Percentiles rank a stretch among this genome's conserved stretches.
Evolutionary conservation across 1,140 invertebrate genomes (phyloP).

Genomic region (Diorhabda sublineata): DNA sequence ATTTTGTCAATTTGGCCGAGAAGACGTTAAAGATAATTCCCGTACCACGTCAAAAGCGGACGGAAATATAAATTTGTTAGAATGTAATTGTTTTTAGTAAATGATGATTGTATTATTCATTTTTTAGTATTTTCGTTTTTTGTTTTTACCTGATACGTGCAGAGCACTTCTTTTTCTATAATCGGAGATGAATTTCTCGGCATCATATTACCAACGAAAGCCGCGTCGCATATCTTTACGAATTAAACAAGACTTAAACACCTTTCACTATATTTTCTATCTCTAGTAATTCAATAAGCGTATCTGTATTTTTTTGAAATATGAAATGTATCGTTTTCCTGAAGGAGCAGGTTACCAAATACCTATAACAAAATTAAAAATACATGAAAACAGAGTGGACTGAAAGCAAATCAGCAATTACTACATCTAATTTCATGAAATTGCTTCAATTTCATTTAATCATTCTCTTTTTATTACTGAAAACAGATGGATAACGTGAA

Average conservation of each 20-base stretch:
- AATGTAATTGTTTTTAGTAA: not conserved
- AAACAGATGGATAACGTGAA: too few relatives aligned
- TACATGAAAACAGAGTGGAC: not conserved
- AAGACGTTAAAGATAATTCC: too few relatives aligned
- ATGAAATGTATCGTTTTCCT: not conserved
- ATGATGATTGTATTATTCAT: constrained; percentile 4
- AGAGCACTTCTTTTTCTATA: constrained; percentile 42
- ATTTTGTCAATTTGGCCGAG: too few relatives aligned
- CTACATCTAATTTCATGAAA: too few relatives aligned
- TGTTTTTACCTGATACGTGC: constrained; percentile 42
- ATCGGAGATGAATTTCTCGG: constrained; percentile 45
- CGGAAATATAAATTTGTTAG: too few relatives aligned
- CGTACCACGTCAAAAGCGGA: too few relatives aligned
- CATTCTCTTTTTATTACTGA: too few relatives aligned
- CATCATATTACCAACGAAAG: constrained; percentile 40
- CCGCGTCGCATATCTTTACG: not conserved
- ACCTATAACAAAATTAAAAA: not conserved
- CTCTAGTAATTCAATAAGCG: constrained; percentile 6
- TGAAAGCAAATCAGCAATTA: too few relatives aligned
- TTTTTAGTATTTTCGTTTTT: constrained; percentile 8
- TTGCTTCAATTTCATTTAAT: too few relatives aligned
- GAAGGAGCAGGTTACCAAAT: not conserved
- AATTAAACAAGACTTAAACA: not conserved
- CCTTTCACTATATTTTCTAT: not conserved
- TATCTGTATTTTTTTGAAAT: not conserved